These are phyloP conservation scores for Benitochromis conjunctus DNA, from an alignment of 2,113 vertebrate species.

Conservation along the genomic window DNA sequence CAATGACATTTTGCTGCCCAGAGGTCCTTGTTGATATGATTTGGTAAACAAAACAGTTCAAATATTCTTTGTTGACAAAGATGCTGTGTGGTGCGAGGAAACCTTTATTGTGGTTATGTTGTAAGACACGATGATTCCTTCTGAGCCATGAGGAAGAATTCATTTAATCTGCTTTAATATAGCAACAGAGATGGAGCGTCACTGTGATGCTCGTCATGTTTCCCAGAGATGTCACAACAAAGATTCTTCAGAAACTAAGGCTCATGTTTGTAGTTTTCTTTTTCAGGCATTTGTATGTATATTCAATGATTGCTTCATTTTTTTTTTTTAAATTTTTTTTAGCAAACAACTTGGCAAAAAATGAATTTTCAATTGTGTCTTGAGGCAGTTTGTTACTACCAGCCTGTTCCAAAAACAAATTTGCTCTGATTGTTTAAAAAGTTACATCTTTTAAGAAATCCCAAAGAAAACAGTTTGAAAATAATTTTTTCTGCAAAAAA, in stretches of 20 bases:
- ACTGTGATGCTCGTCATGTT: neutral
- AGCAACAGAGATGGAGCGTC: neutral
- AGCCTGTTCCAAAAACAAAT: neutral
- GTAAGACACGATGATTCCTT: neutral
- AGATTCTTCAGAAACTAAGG: neutral
- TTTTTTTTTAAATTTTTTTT: too few relatives aligned
- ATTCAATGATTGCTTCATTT: neutral
- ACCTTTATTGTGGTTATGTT: neutral
- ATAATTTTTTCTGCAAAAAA: too few relatives aligned
- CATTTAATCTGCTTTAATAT: neutral
- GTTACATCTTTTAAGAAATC: neutral
- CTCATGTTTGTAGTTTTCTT: neutral
- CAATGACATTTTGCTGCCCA: neutral
- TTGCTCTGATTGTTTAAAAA: neutral
- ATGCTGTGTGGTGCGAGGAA: neutral
- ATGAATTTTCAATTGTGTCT: neutral
- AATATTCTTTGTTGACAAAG: neutral
- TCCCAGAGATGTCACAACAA: neutral
- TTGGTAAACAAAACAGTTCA: neutral
- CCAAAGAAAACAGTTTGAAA: neutral
- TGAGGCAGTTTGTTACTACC: neutral
- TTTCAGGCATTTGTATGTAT: neutral
- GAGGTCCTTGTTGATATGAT: neutral
- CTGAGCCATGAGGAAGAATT: neutral
- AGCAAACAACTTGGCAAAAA: neutral